Evolutionary conservation across 2,113 vertebrate species (phyloP).

Genomic region (Thamnophis sirtalis): DNA sequence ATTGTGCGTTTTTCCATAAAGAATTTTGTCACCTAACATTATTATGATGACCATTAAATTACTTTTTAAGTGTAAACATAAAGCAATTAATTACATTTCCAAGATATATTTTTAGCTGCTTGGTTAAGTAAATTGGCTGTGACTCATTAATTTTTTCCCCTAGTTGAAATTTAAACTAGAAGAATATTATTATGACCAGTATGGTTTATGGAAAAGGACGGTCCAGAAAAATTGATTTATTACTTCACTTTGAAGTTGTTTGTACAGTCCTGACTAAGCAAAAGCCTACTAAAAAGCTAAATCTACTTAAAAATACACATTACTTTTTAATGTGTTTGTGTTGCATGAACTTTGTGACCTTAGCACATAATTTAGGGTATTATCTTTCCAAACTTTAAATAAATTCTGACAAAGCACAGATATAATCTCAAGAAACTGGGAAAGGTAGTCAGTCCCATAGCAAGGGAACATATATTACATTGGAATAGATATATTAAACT

Average conservation of each 20-base stretch:
- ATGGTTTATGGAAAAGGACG: conserved; percentile 44
- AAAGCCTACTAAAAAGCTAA: conserved; percentile 45
- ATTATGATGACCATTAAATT: neutral
- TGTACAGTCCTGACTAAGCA: conserved; percentile 51
- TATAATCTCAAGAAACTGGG: conserved; percentile 55
- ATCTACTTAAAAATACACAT: conserved; percentile 35
- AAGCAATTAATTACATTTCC: neutral
- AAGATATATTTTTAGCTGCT: neutral
- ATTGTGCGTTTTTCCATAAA: neutral
- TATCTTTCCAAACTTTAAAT: conserved; percentile 61
- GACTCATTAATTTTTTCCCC: neutral
- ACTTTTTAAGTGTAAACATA: neutral
- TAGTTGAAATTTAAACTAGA: neutral
- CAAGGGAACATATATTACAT: conserved; percentile 38
- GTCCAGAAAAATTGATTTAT: conserved; percentile 23
- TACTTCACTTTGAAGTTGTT: conserved; percentile 30
- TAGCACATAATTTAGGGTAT: conserved; percentile 38
- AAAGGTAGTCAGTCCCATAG: conserved; percentile 52
- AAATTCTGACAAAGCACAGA: conserved; percentile 63
- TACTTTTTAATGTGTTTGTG: conserved; percentile 15
- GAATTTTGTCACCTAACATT: neutral
- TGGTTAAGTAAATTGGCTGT: neutral
- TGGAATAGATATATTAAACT: conserved; percentile 51
- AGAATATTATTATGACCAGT: conserved; percentile 36
- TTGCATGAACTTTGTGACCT: conserved; percentile 50